Evolutionary conservation across 2,888 invertebrate species (phyloP).

Genomic region (Tetragonisca angustula): DNA sequence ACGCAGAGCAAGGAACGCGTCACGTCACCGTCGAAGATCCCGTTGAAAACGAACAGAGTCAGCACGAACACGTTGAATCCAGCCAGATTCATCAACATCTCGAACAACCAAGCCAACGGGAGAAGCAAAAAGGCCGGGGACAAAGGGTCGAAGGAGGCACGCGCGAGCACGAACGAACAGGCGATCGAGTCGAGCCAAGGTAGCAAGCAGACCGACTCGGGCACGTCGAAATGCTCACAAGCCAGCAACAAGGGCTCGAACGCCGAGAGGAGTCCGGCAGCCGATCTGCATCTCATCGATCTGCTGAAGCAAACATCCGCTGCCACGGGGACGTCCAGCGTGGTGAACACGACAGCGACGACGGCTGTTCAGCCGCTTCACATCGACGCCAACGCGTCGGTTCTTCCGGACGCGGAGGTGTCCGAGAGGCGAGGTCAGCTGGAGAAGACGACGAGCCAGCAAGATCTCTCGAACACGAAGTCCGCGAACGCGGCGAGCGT

Average conservation of each 20-base stretch:
- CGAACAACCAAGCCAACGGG: slow-evolving; percentile 35
- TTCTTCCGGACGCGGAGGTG: slow-evolving; percentile 68
- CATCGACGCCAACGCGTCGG: slow-evolving; percentile 74
- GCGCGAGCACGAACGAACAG: slow-evolving; percentile 2
- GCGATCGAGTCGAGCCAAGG: slow-evolving; percentile 15
- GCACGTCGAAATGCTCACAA: slow-evolving; percentile 39
- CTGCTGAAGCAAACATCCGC: slow-evolving; percentile 77
- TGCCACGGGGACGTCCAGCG: slow-evolving; percentile 77
- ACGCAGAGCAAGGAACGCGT: slow-evolving; percentile 58
- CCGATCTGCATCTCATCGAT: slow-evolving; percentile 71
- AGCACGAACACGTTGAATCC: slow-evolving; percentile 55
- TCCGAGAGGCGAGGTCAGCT: slow-evolving; percentile 38
- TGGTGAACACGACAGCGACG: slow-evolving; percentile 80
- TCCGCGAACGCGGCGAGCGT: slow-evolving; percentile 51
- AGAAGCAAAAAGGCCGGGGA: slow-evolving; percentile 40
- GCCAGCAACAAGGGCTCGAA: slow-evolving; percentile 43
- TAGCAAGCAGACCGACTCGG: slow-evolving; percentile 30
- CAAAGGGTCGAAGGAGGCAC: slow-evolving; percentile 42
- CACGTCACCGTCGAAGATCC: slow-evolving; percentile 79
- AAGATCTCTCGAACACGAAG: slow-evolving; percentile 19
- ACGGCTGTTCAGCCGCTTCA: slow-evolving; percentile 81
- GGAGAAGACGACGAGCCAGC: slow-evolving; percentile 31
- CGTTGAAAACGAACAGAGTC: slow-evolving; percentile 71
- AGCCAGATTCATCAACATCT: slow-evolving; percentile 49
- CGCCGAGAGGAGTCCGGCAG: slow-evolving; percentile 14